Evolutionary conservation across 2,797 vertebrate species (phyloP).

Genomic region (Clarias fuscus): DNA sequence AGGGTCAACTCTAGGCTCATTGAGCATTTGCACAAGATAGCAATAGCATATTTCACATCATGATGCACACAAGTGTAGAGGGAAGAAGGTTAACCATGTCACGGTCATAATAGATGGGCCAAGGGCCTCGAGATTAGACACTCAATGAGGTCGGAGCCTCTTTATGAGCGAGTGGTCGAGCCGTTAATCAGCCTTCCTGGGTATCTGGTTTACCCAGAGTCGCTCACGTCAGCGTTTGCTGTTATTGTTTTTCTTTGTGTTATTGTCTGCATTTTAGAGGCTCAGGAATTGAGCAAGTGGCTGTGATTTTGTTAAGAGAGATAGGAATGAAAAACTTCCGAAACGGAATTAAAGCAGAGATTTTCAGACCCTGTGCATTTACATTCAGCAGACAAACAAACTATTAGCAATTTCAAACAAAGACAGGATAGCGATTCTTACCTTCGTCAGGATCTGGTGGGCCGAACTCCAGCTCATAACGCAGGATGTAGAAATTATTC

Average conservation of each 20-base stretch:
- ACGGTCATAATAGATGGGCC: conserved; percentile 65
- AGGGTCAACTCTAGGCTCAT: conserved; percentile 35
- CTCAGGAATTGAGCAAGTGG: conserved; percentile 51
- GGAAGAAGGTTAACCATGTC: conserved; percentile 63
- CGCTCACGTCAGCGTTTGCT: conserved; percentile 22
- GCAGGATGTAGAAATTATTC: conserved; percentile 98
- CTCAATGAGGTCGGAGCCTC: conserved; percentile 66
- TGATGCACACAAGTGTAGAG: conserved; percentile 53
- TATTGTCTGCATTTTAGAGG: conserved; percentile 1
- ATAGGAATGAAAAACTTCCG: conserved; percentile 57
- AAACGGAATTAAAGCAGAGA: conserved; percentile 68
- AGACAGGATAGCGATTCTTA: conserved; percentile 65
- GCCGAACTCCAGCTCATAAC: conserved; percentile 94
- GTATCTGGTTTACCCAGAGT: conserved; percentile 13
- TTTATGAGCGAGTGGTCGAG: conserved; percentile 57
- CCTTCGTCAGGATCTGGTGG: conserved; percentile 95
- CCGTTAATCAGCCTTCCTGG: conserved; percentile 65
- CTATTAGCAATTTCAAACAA: conserved; percentile 50
- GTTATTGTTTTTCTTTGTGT: background rate
- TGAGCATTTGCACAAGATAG: conserved; percentile 42
- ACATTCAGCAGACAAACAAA: conserved; percentile 31
- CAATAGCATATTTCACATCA: conserved; percentile 56
- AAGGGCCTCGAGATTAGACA: conserved; percentile 65
- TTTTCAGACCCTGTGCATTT: conserved; percentile 59
- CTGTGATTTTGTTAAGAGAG: conserved; percentile 70